phyloP scores from a whole-genome alignment of 1,140 invertebrate genomes.

The Calephelis nemesis region DNA sequence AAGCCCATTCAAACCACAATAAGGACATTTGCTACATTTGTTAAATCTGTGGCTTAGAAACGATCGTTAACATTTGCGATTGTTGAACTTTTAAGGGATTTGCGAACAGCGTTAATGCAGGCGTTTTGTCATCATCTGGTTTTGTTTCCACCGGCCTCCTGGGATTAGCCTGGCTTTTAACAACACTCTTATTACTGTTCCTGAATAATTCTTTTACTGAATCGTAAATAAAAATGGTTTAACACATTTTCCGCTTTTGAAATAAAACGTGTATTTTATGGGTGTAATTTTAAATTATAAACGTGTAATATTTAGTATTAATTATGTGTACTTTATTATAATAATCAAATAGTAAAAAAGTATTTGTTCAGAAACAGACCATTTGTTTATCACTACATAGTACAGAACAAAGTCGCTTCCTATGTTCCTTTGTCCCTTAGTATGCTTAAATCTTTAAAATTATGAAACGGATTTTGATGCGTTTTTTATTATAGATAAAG shows the following conservation, averaged over 20 bases:
- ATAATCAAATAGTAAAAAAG: too few species aligned
- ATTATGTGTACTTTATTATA: too few species aligned
- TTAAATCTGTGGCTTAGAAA: not conserved
- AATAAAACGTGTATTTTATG: too few species aligned
- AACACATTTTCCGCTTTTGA: not conserved
- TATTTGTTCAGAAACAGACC: too few species aligned
- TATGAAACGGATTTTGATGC: too few species aligned
- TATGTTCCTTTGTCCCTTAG: too few species aligned
- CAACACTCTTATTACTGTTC: conserved; percentile 8
- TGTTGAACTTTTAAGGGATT: conserved; percentile 3
- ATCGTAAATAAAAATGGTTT: conserved; percentile 1
- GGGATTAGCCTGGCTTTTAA: conserved; percentile 8
- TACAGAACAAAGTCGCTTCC: too few species aligned
- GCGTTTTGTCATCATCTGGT: conserved; percentile 7
- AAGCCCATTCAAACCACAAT: conserved; percentile 3
- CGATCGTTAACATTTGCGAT: not conserved
- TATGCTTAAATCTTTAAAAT: too few species aligned
- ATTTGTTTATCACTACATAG: too few species aligned
- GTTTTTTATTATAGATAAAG: too few species aligned
- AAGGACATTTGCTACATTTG: not conserved
- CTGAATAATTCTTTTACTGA: conserved; percentile 10
- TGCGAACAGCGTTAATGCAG: not conserved
- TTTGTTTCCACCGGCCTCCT: conserved; percentile 5
- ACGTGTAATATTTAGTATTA: too few species aligned
- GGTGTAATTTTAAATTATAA: too few species aligned